Percentiles rank a stretch among this genome's conserved stretches.
Conservation (phyloP, 2,888 invertebrate genomes). For the Uropetala carovei region DNA sequence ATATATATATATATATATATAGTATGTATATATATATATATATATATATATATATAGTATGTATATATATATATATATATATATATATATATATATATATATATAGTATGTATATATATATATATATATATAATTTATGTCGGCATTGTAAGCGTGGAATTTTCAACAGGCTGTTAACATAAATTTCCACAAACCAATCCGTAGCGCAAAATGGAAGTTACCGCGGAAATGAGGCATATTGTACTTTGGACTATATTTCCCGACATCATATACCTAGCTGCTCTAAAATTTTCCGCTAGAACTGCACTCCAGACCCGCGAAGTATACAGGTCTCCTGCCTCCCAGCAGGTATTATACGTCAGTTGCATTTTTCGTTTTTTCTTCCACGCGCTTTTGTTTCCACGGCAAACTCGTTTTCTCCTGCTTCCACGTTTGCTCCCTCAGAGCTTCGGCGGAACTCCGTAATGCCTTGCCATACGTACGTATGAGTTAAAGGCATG, state of each 20-base stretch:
- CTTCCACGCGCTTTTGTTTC: no score
- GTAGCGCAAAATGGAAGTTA: background rate
- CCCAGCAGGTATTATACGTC: background rate
- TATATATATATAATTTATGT: no score
- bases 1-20: no score
- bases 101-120: no score
- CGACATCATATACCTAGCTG: background rate
- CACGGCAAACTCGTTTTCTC: background rate
- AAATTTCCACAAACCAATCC: background rate
- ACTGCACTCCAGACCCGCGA: background rate
- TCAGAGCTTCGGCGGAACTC: background rate
- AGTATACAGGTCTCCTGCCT: background rate
- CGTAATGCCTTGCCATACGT: no score
- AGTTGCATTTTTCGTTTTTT: background rate
- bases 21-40: no score
- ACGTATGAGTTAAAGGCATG: no score
- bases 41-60: no score
- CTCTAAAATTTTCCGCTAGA: background rate
- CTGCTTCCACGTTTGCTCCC: background rate
- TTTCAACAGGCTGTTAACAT: background rate
- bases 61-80: no score
- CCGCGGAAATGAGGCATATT: constrained; percentile 13
- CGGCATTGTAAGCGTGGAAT: background rate
- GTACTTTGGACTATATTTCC: background rate
- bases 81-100: no score